Evolutionary conservation across 2,113 vertebrate species (phyloP).

Genomic region (Oxygymnocypris stewartii): DNA sequence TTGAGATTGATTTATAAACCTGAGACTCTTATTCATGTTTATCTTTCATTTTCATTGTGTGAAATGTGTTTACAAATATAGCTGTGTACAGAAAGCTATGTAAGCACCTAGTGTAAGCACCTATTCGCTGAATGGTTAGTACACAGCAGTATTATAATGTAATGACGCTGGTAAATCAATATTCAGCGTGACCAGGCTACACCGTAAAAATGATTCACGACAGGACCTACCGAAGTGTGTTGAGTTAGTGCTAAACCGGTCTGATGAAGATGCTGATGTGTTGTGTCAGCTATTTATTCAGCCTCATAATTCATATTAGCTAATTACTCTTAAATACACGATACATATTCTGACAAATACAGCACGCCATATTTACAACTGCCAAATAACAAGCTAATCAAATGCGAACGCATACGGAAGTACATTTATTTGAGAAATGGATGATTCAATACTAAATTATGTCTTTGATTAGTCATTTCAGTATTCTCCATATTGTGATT

Average conservation of each 20-base stretch:
- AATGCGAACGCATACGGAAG: neutral
- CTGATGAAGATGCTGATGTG: conserved; percentile 15
- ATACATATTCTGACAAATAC: neutral
- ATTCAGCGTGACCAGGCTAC: conserved; percentile 21
- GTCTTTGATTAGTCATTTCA: neutral
- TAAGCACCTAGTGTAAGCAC: conserved; percentile 6
- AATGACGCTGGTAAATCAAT: conserved; percentile 34
- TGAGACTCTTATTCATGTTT: neutral
- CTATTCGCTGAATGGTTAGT: conserved; percentile 18
- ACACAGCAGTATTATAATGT: conserved; percentile 23
- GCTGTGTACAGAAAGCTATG: conserved; percentile 10
- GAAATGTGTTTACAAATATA: conserved; percentile 18
- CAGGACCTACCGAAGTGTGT: neutral
- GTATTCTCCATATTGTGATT: conserved; percentile 3
- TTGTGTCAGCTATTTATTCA: neutral
- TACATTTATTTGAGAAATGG: neutral
- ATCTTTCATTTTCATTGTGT: neutral
- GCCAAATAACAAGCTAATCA: neutral
- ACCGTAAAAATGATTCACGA: conserved; percentile 29
- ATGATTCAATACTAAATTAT: neutral
- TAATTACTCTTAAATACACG: neutral
- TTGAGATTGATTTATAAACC: neutral
- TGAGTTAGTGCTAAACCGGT: neutral
- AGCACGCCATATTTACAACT: neutral
- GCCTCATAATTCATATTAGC: conserved; percentile 5